Conservation (phyloP, 2,113 vertebrate genomes). For the Danio rerio region DNA sequence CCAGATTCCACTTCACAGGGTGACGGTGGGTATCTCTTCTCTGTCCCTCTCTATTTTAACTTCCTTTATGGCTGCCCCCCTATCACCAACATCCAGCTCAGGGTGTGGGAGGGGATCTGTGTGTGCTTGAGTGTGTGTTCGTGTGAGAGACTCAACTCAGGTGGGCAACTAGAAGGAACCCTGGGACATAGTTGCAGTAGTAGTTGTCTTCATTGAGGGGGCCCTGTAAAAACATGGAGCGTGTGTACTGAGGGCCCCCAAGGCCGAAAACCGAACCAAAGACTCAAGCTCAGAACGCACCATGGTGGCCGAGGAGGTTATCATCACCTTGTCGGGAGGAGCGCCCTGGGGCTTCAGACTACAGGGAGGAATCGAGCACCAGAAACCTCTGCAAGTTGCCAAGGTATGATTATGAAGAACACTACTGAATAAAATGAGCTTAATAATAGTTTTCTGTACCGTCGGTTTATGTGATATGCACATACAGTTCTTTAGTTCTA, state of each 20-base stretch:
- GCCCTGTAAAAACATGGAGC: conserved; percentile 71
- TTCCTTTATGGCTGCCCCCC: conserved; percentile 46
- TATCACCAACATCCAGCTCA: conserved; percentile 59
- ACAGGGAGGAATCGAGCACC: conserved; percentile 92
- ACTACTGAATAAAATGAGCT: neutral
- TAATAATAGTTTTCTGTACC: neutral
- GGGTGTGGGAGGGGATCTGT: conserved; percentile 56
- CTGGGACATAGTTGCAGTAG: conserved; percentile 61
- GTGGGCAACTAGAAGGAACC: conserved; percentile 55
- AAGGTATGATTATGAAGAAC: conserved; percentile 85
- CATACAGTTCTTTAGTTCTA: neutral
- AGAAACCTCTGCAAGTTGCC: conserved; percentile 93
- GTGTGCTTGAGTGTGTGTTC: neutral
- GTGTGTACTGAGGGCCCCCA: conserved; percentile 67
- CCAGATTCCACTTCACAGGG: conserved; percentile 78
- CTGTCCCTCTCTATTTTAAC: conserved; percentile 61
- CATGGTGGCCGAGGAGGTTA: conserved; percentile 89
- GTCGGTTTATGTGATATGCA: neutral
- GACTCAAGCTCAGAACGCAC: conserved; percentile 53
- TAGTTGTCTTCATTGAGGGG: conserved; percentile 60
- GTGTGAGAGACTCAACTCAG: conserved; percentile 53
- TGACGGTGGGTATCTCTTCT: conserved; percentile 63
- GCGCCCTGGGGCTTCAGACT: conserved; percentile 98
- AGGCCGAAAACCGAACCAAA: conserved; percentile 47
- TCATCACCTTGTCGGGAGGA: conserved; percentile 91